Percentiles rank a stretch among this genome's conserved stretches.
Evolutionary conservation across 2,888 invertebrate genomes (phyloP).

Genomic region (Eilema griseolum): DNA sequence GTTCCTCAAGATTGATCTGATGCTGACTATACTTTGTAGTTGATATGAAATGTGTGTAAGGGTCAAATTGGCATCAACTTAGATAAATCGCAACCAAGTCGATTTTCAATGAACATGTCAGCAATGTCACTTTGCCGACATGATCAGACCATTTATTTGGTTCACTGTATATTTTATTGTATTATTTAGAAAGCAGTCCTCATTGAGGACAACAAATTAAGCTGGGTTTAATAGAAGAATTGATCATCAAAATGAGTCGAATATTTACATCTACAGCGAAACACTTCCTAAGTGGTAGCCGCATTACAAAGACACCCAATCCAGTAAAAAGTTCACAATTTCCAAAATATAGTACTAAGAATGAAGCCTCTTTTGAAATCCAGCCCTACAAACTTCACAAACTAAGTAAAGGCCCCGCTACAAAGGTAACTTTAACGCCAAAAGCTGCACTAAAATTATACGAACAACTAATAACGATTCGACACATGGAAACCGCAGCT

Average conservation of each 20-base stretch:
- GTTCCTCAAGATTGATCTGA: too few species aligned
- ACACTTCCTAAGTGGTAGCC: slow-evolving; percentile 56
- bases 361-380: slow-evolving; percentile 22
- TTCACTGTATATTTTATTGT: neutral
- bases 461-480: slow-evolving; percentile 92
- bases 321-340: slow-evolving; percentile 56
- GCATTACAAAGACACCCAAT: slow-evolving; percentile 65
- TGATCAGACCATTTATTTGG: neutral
- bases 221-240: slow-evolving; percentile 73
- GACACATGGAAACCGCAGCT: slow-evolving; percentile 98
- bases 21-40: too few species aligned
- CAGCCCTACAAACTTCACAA: slow-evolving; percentile 97
- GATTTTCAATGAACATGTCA: slow-evolving; percentile 8
- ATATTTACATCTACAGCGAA: slow-evolving; percentile 74
- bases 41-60: neutral
- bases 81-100: neutral
- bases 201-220: slow-evolving; percentile 62
- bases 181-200: slow-evolving; percentile 6
- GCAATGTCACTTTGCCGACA: neutral
- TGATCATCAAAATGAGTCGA: slow-evolving; percentile 77
- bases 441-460: slow-evolving; percentile 95
- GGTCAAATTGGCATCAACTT: neutral
- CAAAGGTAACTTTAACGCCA: slow-evolving; percentile 90
- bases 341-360: slow-evolving; percentile 20
- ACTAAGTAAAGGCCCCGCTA: slow-evolving; percentile 95